Evolutionary conservation across 23 tunicate species (phyloP).

Genomic region (Diplosoma virens): DNA sequence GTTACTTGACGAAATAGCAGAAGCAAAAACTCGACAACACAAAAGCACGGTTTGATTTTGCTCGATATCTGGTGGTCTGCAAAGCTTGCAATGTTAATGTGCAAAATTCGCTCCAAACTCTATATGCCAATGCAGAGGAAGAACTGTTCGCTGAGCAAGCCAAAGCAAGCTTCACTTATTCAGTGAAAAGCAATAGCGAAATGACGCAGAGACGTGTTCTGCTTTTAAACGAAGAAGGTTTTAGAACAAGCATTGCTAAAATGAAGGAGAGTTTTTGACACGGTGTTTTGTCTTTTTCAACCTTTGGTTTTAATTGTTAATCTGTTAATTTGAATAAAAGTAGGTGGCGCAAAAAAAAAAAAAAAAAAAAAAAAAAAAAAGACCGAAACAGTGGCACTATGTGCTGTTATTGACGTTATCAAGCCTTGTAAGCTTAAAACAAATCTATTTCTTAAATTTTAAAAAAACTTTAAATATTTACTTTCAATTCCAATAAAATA

Average conservation of each 20-base stretch:
- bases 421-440: too few species aligned
- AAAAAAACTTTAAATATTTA: too few species aligned
- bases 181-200: slow-evolving; percentile 37
- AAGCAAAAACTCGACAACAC: slow-evolving; percentile 35
- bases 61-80: slow-evolving; percentile 59
- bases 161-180: slow-evolving; percentile 21
- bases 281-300: too few species aligned
- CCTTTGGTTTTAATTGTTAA: too few species aligned
- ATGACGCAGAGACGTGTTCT: slow-evolving; percentile 57
- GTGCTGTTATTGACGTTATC: too few species aligned
- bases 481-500: too few species aligned
- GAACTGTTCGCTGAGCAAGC: slow-evolving; percentile 71
- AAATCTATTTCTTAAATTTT: too few species aligned
- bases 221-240: slow-evolving; percentile 33
- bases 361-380: too few species aligned
- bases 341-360: too few species aligned
- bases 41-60: slow-evolving; percentile 57
- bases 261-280: slow-evolving; percentile 24
- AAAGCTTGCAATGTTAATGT: slow-evolving; percentile 44
- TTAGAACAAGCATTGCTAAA: slow-evolving; percentile 25
- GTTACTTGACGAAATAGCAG: slow-evolving; percentile 48
- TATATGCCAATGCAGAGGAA: slow-evolving; percentile 76
- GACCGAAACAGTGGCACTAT: too few species aligned
- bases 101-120: too few species aligned
- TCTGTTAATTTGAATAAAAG: too few species aligned